Conservation (phyloP, 2,888 invertebrate genomes). For the Orthosia cruda region DNA sequence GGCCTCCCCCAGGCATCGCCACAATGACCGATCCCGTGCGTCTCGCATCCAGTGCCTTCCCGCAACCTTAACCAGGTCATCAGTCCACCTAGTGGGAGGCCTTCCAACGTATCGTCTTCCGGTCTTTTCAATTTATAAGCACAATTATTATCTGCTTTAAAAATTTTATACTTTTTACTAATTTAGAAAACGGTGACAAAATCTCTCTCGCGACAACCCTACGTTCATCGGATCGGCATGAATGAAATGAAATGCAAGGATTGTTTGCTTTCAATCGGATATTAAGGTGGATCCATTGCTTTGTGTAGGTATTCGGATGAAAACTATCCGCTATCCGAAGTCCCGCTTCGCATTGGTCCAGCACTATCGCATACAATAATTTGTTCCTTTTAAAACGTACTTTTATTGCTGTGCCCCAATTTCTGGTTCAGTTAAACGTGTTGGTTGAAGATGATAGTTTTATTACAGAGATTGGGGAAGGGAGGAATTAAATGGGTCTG, state of each 20-base stretch:
- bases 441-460: conserved; percentile 38
- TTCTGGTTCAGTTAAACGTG: conserved; percentile 30
- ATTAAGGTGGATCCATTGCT: conserved; percentile 74
- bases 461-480: conserved; percentile 17
- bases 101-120: too few relatives aligned
- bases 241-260: conserved; percentile 80
- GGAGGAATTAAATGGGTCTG: neutral
- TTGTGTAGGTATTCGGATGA: conserved; percentile 66
- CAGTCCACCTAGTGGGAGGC: too few relatives aligned
- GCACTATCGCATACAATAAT: conserved; percentile 50
- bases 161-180: too few relatives aligned
- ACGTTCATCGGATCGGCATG: conserved; percentile 60
- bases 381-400: conserved; percentile 38
- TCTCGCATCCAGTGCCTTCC: too few relatives aligned
- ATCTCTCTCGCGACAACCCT: conserved; percentile 65
- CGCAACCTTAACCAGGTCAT: too few relatives aligned
- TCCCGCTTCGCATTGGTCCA: conserved; percentile 20
- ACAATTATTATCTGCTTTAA: neutral
- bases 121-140: too few relatives aligned
- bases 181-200: neutral
- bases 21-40: too few relatives aligned
- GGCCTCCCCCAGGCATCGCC: too few relatives aligned
- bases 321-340: conserved; percentile 66
- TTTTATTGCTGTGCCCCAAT: conserved; percentile 49
- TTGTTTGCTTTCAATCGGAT: conserved; percentile 79